Conservation (phyloP, 2,113 vertebrate species). For the Rhombomys opimus region DNA sequence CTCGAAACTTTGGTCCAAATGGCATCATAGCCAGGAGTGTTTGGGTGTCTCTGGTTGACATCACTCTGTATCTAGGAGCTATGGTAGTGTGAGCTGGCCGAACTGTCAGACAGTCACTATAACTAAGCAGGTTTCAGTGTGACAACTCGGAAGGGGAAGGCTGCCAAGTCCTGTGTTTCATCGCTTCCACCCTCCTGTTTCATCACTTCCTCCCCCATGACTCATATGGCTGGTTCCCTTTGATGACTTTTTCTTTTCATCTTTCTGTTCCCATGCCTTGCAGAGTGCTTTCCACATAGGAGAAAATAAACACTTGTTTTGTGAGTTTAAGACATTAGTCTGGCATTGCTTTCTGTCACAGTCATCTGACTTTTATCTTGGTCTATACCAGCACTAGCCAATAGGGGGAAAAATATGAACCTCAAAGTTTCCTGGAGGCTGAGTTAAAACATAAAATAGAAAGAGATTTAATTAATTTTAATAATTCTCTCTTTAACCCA, state of each 20-base stretch:
- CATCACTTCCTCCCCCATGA: not conserved
- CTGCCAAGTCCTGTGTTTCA: not conserved
- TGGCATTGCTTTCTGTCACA: not conserved
- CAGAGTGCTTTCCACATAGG: not conserved
- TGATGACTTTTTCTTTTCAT: not conserved
- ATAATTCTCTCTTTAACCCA: not conserved
- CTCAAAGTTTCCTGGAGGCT: not conserved
- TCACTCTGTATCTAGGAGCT: not conserved
- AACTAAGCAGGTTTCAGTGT: not conserved
- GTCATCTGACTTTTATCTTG: not conserved
- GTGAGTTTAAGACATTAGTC: not conserved
- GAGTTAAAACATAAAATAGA: not conserved
- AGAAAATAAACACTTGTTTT: constrained; percentile 38
- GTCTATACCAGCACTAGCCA: too few species aligned
- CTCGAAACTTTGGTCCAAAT: constrained; percentile 70
- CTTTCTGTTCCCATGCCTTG: not conserved
- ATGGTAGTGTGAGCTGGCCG: fast-evolving
- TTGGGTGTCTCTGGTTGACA: not conserved
- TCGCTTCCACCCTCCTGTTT: not conserved
- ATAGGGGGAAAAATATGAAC: not conserved
- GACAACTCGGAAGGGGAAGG: not conserved
- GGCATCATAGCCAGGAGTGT: not conserved
- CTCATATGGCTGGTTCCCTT: not conserved
- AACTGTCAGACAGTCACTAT: not conserved
- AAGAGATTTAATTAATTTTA: not conserved